Percentiles rank a stretch among this genome's conserved stretches.
phyloP scores from a whole-genome alignment of 2,888 invertebrate species.

The Parelbella ahira region DNA sequence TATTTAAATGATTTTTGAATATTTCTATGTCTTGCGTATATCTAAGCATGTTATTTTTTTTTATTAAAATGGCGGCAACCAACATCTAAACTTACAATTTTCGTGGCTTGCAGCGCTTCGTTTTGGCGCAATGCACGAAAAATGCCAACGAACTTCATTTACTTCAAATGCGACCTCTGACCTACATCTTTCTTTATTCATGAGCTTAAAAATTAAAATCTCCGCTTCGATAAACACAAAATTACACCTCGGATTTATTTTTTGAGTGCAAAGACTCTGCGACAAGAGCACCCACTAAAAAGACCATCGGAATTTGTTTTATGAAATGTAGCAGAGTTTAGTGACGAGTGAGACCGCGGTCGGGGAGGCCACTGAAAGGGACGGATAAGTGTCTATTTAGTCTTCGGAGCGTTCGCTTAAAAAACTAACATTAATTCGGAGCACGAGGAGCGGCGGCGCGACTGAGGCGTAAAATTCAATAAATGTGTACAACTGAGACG shows the following conservation, averaged over 20 bases:
- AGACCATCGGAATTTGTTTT: slow-evolving; percentile 20
- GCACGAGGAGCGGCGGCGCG: slow-evolving; percentile 41
- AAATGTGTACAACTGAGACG: slow-evolving; percentile 45
- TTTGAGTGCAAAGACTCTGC: slow-evolving; percentile 22
- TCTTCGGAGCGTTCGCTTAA: slow-evolving; percentile 28
- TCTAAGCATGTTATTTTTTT: not conserved
- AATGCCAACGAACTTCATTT: slow-evolving; percentile 25
- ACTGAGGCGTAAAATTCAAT: slow-evolving; percentile 58
- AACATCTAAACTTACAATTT: slow-evolving; percentile 14
- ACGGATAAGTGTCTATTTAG: slow-evolving; percentile 29
- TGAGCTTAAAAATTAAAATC: slow-evolving; percentile 26
- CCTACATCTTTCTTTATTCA: slow-evolving; percentile 24
- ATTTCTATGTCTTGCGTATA: too few relatives aligned
- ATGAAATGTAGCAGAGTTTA: slow-evolving; percentile 15
- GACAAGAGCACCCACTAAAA: slow-evolving; percentile 7
- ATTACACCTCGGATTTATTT: slow-evolving; percentile 25
- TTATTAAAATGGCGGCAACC: slow-evolving; percentile 6
- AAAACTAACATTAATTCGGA: slow-evolving; percentile 46
- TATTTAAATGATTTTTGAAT: too few relatives aligned
- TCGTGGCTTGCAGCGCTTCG: slow-evolving; percentile 2
- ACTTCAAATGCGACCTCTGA: slow-evolving; percentile 22
- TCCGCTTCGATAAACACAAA: slow-evolving; percentile 22
- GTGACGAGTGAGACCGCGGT: slow-evolving; percentile 7
- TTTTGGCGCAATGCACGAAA: slow-evolving; percentile 20
- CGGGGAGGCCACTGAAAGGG: slow-evolving; percentile 2